phyloP scores from a whole-genome alignment of 2,797 vertebrate genomes.

The Lagodon rhomboides region DNA sequence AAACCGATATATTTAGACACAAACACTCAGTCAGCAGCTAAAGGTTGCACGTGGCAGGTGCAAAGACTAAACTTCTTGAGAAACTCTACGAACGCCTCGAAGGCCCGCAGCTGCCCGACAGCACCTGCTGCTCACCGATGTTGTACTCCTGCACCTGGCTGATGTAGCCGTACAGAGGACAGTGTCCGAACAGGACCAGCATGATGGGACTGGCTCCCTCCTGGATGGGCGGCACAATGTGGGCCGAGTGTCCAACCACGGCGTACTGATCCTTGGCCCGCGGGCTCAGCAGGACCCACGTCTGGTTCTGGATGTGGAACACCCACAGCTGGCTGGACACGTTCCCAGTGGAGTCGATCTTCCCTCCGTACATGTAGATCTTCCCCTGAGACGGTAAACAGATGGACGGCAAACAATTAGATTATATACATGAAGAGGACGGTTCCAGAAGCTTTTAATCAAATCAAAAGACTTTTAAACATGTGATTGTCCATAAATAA shows the following conservation, averaged over 20 bases:
- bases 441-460: too few relatives aligned
- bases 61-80: not conserved
- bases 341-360: conserved; percentile 94
- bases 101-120: not conserved
- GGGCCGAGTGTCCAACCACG: conserved; percentile 96
- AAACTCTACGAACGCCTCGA: not conserved
- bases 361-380: conserved; percentile 98
- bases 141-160: conserved; percentile 95
- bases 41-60: not conserved
- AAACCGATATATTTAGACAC: conserved; percentile 1
- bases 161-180: conserved; percentile 96
- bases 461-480: too few relatives aligned
- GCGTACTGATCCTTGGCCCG: conserved; percentile 94
- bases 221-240: conserved; percentile 86
- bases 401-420: rapidly evolving
- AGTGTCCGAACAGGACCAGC: conserved; percentile 97
- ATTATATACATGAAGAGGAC: not conserved
- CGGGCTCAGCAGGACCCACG: conserved; percentile 88
- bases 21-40: not conserved
- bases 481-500: too few relatives aligned
- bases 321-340: conserved; percentile 96
- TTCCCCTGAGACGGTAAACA: conserved; percentile 84
- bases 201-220: conserved; percentile 84
- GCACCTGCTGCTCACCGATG: conserved; percentile 83
- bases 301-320: conserved; percentile 92